These are phyloP conservation scores for Rhea pennata DNA, from an alignment of 2,113 vertebrate species.

Conservation along the genomic window DNA sequence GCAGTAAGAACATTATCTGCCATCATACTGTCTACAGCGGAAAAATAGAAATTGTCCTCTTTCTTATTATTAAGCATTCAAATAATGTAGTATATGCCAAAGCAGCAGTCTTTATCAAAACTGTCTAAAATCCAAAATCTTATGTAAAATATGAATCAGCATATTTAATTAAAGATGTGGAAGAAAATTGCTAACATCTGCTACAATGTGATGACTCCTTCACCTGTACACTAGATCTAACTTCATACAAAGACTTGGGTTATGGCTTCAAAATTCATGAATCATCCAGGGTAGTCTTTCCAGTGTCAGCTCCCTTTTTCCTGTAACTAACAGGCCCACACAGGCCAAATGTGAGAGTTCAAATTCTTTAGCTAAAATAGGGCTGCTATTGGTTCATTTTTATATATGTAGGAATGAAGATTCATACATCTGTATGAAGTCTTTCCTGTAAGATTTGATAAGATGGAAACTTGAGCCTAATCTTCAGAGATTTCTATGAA, in stretches of 20 bases:
- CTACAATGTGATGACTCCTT: background rate
- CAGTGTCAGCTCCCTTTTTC: background rate
- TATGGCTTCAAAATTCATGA: background rate
- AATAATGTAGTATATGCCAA: background rate
- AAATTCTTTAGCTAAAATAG: background rate
- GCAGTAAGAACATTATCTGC: no score
- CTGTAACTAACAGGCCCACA: background rate
- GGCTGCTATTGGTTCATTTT: background rate
- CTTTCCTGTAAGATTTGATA: background rate
- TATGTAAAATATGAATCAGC: background rate
- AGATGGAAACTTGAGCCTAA: background rate
- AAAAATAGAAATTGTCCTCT: background rate
- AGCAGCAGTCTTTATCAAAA: background rate
- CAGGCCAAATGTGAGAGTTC: background rate
- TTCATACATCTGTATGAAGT: background rate
- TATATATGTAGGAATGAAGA: background rate
- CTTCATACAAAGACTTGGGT: background rate
- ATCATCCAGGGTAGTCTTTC: background rate
- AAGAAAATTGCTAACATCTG: background rate
- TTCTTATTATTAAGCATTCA: background rate
- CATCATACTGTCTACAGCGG: background rate
- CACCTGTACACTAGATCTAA: background rate
- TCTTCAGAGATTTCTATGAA: background rate
- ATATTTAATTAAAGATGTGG: background rate
- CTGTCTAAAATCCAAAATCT: background rate